Base-by-base conservation (phyloP, 2,797 vertebrate genomes). In the Acanthis flammea region DNA sequence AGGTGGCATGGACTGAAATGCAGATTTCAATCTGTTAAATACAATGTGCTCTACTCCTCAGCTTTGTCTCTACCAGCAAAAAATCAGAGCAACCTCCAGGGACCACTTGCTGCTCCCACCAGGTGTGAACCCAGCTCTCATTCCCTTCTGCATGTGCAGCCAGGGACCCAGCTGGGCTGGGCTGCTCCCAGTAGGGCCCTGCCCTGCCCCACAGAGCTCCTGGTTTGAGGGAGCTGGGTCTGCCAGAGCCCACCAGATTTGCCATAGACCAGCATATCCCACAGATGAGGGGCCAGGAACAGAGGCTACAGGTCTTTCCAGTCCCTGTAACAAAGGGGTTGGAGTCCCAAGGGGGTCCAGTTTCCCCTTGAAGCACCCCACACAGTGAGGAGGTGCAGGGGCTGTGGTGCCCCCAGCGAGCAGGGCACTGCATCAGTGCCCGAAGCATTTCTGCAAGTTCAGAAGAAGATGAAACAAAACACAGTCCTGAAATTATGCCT, bases 401-500 rank as follows among this genome's bases (percentile, higher is more conserved):
- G 28, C 50, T 58, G 48, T 22, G 14, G 72, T 13, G 22, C 31
- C 18, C 37, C 18, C 44, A 8, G 67, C 0, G 0, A 66, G 31
- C 37, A 0, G 1, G 54, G 50, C 37, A 7, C 28, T 9, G 28
- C 42, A 14, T 47, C 58, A 9, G 10, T 16, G 55, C 66, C 9
- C 1, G 5, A 2, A 68, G 60, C 58, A 27, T 24, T 86, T 83
- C 82, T 91, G 76, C 24, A 28, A 22, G 73, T 47, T 91, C 44
- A 75, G 62, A 23, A 45, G 24, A 28, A 90, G 85, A 90, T 78
- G 92, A 92, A 85, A 92, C 58, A 86, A 93, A 90, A 88, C 4
- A 2, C 63, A 72, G 17, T 75, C 74, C 86, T 87, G 76, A 96
- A 96, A 95, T 95, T 92, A 92, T 37, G 24, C 41, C 74, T 92